These are phyloP conservation scores for Archilochus colubris DNA, from an alignment of 2,113 vertebrate species.

Conservation along the genomic window DNA sequence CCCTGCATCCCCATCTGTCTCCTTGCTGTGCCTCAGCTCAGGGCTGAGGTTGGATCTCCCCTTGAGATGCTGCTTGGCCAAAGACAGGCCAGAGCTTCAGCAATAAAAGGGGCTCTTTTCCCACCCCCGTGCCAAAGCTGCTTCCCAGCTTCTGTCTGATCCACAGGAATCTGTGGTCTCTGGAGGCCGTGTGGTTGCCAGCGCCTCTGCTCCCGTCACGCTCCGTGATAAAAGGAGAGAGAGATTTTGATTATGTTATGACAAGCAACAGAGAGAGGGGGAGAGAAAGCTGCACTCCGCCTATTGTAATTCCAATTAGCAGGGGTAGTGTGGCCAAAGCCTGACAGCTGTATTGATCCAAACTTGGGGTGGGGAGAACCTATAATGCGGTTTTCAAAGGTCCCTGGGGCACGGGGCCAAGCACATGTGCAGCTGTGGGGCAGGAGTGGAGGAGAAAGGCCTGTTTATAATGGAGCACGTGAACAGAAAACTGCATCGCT, in stretches of 20 bases:
- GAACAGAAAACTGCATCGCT: not conserved
- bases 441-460: not conserved
- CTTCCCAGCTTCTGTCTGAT: not conserved
- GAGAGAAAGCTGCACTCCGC: constrained; percentile 47
- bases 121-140: not conserved
- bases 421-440: not conserved
- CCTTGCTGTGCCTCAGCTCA: not conserved
- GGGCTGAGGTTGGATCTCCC: not conserved
- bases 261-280: constrained; percentile 29
- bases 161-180: not conserved
- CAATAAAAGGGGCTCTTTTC: not conserved
- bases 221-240: not conserved
- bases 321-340: not conserved
- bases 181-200: not conserved
- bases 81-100: not conserved
- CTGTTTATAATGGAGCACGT: not conserved
- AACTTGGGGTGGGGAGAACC: not conserved
- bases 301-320: constrained; percentile 55
- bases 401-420: not conserved
- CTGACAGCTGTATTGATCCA: constrained; percentile 53
- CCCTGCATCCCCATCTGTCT: not conserved
- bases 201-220: not conserved
- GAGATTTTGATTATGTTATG: constrained; percentile 56
- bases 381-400: not conserved
- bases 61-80: not conserved